Conservation (phyloP, 2,888 invertebrate species). For the Pammene fasciana region DNA sequence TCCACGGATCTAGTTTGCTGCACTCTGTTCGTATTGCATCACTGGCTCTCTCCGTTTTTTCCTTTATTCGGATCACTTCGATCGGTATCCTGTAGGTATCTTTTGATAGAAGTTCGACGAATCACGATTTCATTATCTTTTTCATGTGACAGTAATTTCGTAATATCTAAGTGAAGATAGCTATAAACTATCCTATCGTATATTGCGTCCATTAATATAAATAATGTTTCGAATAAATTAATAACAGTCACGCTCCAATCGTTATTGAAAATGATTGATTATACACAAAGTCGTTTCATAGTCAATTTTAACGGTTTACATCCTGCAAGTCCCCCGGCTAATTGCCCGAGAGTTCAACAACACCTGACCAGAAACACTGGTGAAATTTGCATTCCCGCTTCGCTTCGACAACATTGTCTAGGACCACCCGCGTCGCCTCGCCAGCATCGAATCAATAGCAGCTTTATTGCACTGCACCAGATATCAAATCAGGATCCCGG, state of each 20-base stretch:
- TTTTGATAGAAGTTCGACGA: slow-evolving; percentile 46
- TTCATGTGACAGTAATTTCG: slow-evolving; percentile 13
- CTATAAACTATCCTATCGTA: not conserved
- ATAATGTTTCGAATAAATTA: slow-evolving; percentile 14
- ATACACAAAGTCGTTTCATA: slow-evolving; percentile 50
- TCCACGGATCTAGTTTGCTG: slow-evolving; percentile 72
- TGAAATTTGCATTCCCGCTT: slow-evolving; percentile 81
- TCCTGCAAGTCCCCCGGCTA: slow-evolving; percentile 52
- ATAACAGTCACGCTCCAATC: slow-evolving; percentile 20
- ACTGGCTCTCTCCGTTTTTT: slow-evolving; percentile 68
- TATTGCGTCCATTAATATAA: slow-evolving; percentile 15
- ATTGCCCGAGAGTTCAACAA: slow-evolving; percentile 65
- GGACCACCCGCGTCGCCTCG: slow-evolving; percentile 79
- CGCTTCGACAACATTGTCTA: slow-evolving; percentile 71
- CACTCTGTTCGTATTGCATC: slow-evolving; percentile 74
- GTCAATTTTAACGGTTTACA: slow-evolving; percentile 56
- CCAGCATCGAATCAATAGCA: slow-evolving; percentile 64
- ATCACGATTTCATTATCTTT: slow-evolving; percentile 48
- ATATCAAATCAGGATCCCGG: slow-evolving; percentile 60
- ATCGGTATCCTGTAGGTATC: slow-evolving; percentile 47
- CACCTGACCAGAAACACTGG: slow-evolving; percentile 66
- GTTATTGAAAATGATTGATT: slow-evolving; percentile 38
- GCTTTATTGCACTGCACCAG: slow-evolving; percentile 72
- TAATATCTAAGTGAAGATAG: slow-evolving; percentile 15
- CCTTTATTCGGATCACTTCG: slow-evolving; percentile 58